Evolutionary conservation across 1,140 invertebrate species (phyloP).

Genomic region (Drosophila tropicalis): DNA sequence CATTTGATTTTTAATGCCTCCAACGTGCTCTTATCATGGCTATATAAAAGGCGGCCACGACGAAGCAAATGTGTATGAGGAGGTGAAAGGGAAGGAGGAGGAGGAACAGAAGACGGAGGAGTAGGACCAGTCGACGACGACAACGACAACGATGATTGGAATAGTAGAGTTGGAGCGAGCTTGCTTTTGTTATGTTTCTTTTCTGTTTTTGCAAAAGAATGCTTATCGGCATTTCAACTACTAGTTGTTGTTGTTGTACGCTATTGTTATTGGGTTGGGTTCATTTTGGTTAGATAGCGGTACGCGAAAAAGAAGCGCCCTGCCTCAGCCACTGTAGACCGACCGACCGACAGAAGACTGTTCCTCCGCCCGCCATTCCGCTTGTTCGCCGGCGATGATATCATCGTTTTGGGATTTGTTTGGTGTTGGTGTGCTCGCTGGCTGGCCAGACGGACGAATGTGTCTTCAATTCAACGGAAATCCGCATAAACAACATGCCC

Average conservation of each 20-base stretch:
- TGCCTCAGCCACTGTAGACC: slow-evolving; percentile 42
- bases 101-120: background rate
- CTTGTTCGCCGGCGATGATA: slow-evolving; percentile 51
- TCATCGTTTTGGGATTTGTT: slow-evolving; percentile 44
- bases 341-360: no score
- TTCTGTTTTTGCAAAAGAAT: slow-evolving; percentile 50
- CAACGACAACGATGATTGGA: slow-evolving; percentile 10
- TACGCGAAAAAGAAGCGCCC: slow-evolving; percentile 42
- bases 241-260: slow-evolving; percentile 37
- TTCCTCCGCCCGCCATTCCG: background rate
- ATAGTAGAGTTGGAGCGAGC: slow-evolving; percentile 15
- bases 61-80: background rate
- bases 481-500: slow-evolving; percentile 75
- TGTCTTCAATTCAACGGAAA: slow-evolving; percentile 75
- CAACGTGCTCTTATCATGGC: slow-evolving; percentile 59
- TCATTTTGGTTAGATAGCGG: slow-evolving; percentile 46
- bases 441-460: slow-evolving; percentile 41
- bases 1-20: slow-evolving; percentile 56
- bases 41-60: slow-evolving; percentile 10
- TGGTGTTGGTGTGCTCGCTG: slow-evolving; percentile 1
- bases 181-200: slow-evolving; percentile 43
- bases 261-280: slow-evolving; percentile 55
- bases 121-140: background rate
- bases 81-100: background rate
- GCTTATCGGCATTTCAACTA: slow-evolving; percentile 74